Percentiles rank a stretch among this genome's conserved stretches.
phyloP scores from a whole-genome alignment of 2,888 invertebrate genomes.

The Apoderus coryli region DNA sequence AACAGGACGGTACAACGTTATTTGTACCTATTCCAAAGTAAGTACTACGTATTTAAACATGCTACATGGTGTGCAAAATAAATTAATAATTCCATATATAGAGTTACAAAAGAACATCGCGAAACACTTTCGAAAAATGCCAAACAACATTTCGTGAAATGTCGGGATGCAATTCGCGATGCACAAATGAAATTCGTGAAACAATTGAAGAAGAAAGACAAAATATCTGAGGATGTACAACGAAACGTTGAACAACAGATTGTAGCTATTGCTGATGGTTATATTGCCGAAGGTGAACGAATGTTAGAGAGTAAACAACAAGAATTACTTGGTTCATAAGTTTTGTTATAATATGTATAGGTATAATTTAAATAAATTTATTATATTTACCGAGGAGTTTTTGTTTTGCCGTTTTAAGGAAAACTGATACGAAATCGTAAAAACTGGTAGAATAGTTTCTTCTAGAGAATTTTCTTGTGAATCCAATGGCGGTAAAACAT shows the following conservation, averaged over 20 bases:
- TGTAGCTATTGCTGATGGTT: slow-evolving; percentile 50
- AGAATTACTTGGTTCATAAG: slow-evolving; percentile 69
- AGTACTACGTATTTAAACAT: too few species aligned
- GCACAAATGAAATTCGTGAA: slow-evolving; percentile 59
- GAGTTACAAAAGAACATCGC: slow-evolving; percentile 82
- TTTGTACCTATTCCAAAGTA: slow-evolving; percentile 81
- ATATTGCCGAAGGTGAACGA: slow-evolving; percentile 47
- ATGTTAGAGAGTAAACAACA: slow-evolving; percentile 54
- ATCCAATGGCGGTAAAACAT: too few species aligned
- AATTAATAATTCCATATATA: too few species aligned
- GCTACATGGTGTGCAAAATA: too few species aligned
- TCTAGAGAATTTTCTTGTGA: too few species aligned
- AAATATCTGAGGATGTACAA: slow-evolving; percentile 54
- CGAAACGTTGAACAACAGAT: slow-evolving; percentile 57
- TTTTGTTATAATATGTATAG: too few species aligned
- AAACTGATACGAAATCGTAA: too few species aligned
- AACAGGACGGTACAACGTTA: slow-evolving; percentile 85
- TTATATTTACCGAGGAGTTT: too few species aligned
- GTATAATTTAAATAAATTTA: too few species aligned
- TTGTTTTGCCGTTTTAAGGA: too few species aligned
- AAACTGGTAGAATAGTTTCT: too few species aligned
- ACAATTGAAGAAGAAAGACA: slow-evolving; percentile 52
- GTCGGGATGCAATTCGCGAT: slow-evolving; percentile 61
- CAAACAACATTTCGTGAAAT: slow-evolving; percentile 63
- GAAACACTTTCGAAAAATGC: slow-evolving; percentile 81